These are phyloP conservation scores for Neodiprion pinetum DNA, from an alignment of 1,140 invertebrate genomes.

Conservation along the genomic window DNA sequence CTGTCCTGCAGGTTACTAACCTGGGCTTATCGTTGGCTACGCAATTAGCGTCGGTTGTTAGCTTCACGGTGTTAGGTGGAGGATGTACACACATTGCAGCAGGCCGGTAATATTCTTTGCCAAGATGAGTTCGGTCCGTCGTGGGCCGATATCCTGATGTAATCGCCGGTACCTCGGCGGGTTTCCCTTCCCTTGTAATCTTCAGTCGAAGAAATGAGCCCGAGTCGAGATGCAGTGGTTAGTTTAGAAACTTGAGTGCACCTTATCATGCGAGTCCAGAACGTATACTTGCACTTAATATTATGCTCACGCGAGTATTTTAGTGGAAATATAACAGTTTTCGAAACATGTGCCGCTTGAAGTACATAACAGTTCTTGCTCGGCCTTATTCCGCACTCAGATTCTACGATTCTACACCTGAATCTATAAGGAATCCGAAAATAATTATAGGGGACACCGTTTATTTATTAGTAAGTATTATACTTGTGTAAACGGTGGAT, in stretches of 20 bases:
- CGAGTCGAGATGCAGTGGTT: too few relatives aligned
- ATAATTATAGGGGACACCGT: neutral
- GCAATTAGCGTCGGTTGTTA: neutral
- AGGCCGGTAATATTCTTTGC: neutral
- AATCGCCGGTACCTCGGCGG: neutral
- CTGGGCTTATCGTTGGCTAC: neutral
- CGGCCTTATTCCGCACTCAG: neutral
- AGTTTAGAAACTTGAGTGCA: too few relatives aligned
- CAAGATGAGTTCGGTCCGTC: neutral
- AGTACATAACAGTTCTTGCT: neutral
- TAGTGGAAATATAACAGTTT: neutral
- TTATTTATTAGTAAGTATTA: neutral
- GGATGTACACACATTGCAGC: neutral
- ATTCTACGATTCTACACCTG: neutral
- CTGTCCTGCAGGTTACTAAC: neutral
- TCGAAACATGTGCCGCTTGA: neutral
- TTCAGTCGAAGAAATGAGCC: too few relatives aligned
- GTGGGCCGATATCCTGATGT: neutral
- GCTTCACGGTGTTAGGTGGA: neutral
- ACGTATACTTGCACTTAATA: neutral
- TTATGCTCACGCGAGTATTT: neutral
- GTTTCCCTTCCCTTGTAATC: neutral
- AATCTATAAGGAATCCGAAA: neutral
- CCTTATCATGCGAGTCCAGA: too few relatives aligned
- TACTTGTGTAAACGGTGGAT: too few relatives aligned